Evolutionary conservation across 2,797 vertebrate genomes (phyloP).

Genomic region (Eupleurogrammus muticus): DNA sequence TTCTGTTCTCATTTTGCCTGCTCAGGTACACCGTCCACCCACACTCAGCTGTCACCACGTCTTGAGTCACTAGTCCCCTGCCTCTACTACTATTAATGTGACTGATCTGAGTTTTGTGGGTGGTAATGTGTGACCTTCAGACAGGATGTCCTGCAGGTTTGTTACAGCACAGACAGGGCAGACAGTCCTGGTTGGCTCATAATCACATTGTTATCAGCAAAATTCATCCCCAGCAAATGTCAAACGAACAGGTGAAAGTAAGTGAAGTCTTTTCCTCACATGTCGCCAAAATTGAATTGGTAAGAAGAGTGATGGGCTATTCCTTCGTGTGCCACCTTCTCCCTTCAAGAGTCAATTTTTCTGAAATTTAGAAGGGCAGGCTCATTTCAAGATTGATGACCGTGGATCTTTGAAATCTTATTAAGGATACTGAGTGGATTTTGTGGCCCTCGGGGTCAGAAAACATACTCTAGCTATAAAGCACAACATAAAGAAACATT

Average conservation of each 20-base stretch:
- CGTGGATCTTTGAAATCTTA: conserved; percentile 68
- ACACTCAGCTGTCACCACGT: conserved; percentile 54
- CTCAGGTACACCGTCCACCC: conserved; percentile 32
- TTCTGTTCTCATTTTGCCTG: conserved; percentile 42
- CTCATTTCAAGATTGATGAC: conserved; percentile 78
- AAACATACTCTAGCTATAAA: conserved; percentile 60
- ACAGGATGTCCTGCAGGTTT: conserved; percentile 53
- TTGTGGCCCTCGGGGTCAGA: conserved; percentile 53
- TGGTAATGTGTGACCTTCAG: conserved; percentile 68
- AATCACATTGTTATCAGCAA: conserved; percentile 52
- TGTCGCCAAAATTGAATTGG: conserved; percentile 66
- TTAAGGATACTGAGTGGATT: conserved; percentile 72
- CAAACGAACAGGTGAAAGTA: conserved; percentile 63
- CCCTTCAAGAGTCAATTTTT: conserved; percentile 71
- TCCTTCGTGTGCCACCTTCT: conserved; percentile 52
- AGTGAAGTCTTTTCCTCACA: conserved; percentile 55
- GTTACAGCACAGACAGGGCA: conserved; percentile 32
- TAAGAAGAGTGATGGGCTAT: conserved; percentile 66
- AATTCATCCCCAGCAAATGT: conserved; percentile 55
- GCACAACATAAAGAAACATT: conserved; percentile 29
- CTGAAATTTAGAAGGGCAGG: conserved; percentile 66
- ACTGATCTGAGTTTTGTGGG: conserved; percentile 57
- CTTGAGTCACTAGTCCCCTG: conserved; percentile 56
- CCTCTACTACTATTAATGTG: conserved; percentile 53
- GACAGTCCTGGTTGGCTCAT: conserved; percentile 21